A percentile compares a stretch with the other conserved stretches of the same genome.
Conservation (phyloP, 1,140 invertebrate species). For the Drosophila leontia region DNA sequence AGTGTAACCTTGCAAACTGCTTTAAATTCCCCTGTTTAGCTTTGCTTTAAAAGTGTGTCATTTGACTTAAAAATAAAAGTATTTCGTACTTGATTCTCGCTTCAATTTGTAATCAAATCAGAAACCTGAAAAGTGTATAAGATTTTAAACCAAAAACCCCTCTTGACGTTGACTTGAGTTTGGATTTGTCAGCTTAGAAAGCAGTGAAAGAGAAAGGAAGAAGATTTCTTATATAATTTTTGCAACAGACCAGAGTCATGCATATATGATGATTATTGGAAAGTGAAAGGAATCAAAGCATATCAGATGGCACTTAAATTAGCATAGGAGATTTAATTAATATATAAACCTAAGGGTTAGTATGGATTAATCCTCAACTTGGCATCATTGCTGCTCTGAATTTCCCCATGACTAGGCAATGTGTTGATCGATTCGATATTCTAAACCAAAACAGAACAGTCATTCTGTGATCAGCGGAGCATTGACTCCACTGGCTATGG, state of each 20-base stretch:
- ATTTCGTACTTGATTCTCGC: neutral
- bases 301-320: neutral
- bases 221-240: neutral
- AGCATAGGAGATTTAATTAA: no score
- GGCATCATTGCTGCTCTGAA: neutral
- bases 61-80: neutral
- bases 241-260: neutral
- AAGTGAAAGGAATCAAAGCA: conserved; percentile 8
- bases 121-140: no score
- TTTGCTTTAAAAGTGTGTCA: neutral
- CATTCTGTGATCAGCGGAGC: conserved; percentile 36
- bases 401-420: conserved; percentile 1
- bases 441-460: conserved; percentile 26
- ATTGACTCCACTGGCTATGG: conserved; percentile 19
- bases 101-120: neutral
- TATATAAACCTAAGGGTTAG: neutral
- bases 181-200: neutral
- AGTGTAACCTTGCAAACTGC: neutral
- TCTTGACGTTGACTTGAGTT: neutral
- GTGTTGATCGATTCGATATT: conserved; percentile 8
- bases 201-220: conserved; percentile 2
- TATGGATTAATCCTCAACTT: neutral
- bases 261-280: neutral
- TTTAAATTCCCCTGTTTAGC: neutral
- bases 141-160: neutral